Percentiles rank a stretch among this genome's conserved stretches.
Evolutionary conservation across 1,140 invertebrate genomes (phyloP).

Genomic region (Maconellicoccus hirsutus): DNA sequence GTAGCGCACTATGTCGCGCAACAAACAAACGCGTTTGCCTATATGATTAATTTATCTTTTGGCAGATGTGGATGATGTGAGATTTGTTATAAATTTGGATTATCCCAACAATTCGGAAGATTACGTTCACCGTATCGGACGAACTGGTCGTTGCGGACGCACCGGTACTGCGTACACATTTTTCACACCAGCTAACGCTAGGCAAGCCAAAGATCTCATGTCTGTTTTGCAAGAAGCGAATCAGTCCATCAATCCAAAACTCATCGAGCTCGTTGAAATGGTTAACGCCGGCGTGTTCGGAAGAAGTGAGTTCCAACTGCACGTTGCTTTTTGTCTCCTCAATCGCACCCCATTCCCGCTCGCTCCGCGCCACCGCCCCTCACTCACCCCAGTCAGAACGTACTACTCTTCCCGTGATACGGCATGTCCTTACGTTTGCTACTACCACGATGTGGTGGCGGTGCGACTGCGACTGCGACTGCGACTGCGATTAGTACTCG

Average conservation of each 20-base stretch:
- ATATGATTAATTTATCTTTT: neutral
- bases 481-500: too few species aligned
- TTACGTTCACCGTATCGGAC: slow-evolving; percentile 98
- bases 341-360: too few species aligned
- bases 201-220: slow-evolving; percentile 85
- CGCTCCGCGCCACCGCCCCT: too few species aligned
- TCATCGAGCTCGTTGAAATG: slow-evolving; percentile 45
- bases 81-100: slow-evolving; percentile 99
- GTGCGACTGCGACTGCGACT: too few species aligned
- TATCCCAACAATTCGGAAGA: slow-evolving; percentile 98
- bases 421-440: too few species aligned
- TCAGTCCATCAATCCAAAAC: slow-evolving; percentile 70
- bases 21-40: too few species aligned
- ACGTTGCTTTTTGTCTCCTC: too few species aligned
- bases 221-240: slow-evolving; percentile 89
- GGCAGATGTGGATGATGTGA: slow-evolving; percentile 99
- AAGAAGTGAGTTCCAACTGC: neutral
- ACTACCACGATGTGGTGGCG: too few species aligned
- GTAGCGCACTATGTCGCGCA: too few species aligned
- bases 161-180: slow-evolving; percentile 98
- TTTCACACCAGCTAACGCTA: slow-evolving; percentile 85
- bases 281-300: neutral
- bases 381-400: too few species aligned
- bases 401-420: too few species aligned
- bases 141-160: slow-evolving; percentile 87